Conservation (phyloP, 1,140 invertebrate species). For the Drosophila eugracilis region DNA sequence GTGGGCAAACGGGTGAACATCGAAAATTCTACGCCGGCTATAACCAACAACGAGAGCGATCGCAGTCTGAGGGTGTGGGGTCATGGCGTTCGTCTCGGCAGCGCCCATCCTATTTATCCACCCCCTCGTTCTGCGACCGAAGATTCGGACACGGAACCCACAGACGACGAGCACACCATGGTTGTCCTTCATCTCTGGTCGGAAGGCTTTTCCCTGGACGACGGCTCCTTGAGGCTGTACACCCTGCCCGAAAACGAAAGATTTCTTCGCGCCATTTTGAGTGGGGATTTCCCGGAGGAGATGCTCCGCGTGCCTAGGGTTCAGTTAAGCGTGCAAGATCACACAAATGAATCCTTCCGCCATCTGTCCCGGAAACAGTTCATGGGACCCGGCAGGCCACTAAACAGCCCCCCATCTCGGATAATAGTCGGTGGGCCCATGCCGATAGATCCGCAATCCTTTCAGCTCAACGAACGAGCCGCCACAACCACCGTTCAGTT, state of each 20-base stretch:
- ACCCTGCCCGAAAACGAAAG: constrained; percentile 58
- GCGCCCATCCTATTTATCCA: constrained; percentile 64
- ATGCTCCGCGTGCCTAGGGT: constrained; percentile 47
- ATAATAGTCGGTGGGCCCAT: accelerated
- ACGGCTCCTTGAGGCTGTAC: constrained; percentile 49
- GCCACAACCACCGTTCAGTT: constrained; percentile 51
- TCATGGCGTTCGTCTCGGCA: constrained; percentile 48
- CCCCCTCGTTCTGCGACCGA: constrained; percentile 9
- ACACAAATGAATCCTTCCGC: constrained; percentile 57
- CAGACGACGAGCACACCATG: constrained; percentile 48
- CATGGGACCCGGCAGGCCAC: constrained; percentile 50
- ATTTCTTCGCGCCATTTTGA: constrained; percentile 53
- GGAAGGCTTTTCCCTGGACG: constrained; percentile 64
- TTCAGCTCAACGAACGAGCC: constrained; percentile 25
- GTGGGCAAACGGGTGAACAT: constrained; percentile 38
- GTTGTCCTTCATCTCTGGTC: constrained; percentile 67
- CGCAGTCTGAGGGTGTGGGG: constrained; percentile 65
- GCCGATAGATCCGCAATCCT: constrained; percentile 2
- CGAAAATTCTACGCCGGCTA: constrained; percentile 54
- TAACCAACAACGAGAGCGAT: constrained; percentile 61
- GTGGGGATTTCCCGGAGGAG: constrained; percentile 60
- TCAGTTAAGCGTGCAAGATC: constrained; percentile 58
- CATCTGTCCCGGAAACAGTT: constrained; percentile 59
- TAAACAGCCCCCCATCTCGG: constrained; percentile 12
- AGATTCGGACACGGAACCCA: constrained; percentile 47